Base-by-base conservation (phyloP, 2,888 invertebrate species). In the Teinopalpus imperialis region DNA sequence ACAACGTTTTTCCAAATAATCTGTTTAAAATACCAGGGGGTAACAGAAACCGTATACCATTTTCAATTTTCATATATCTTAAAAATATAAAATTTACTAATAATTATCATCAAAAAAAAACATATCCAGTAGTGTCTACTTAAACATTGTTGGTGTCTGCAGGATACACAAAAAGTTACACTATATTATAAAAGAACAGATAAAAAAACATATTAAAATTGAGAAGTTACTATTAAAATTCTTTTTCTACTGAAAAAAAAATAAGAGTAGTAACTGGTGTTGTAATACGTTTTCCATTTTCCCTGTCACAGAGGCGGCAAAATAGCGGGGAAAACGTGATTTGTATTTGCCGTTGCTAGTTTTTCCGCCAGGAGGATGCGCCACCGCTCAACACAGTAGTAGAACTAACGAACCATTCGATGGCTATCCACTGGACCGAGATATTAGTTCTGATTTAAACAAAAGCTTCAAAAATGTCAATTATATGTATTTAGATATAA, bases 341-440 rank as follows among this genome's bases (percentile, higher is more conserved):
- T 86, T 80, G 75, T 83, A 73, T 82, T 83, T 81, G 71, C 70
- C 60, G 60, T 69, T 66, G 69, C 67, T 74, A 74, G 74, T 79
- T 81, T 83, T 81, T 79, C 74, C 72, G 67, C 62, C 59, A 57
- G 54, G 62, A 72, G 68, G 72, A 74, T 74, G 73, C 76, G 66
- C 55, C 13, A 21, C 27, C 53, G 69, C 64, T 61, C 62, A 67
- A 69, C 76, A 70, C 71, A 63, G 61, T 66, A 61, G 61, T 59
- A 53, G 71, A 75, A 66, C 77, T 85, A 85, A 86, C 85, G 83
- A 85, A 85, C 81, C 83, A 76, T 78, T 64, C 62, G 60, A 69
- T 62, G 54, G 57, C 62, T 58, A 66, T 54, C 63, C 74, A 73
- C 63, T 69, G 76, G 63, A 74, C 74, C 66, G 74, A 74, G 71